phyloP scores from a whole-genome alignment of 2,888 invertebrate genomes.

The Orchesella flavescens region DNA sequence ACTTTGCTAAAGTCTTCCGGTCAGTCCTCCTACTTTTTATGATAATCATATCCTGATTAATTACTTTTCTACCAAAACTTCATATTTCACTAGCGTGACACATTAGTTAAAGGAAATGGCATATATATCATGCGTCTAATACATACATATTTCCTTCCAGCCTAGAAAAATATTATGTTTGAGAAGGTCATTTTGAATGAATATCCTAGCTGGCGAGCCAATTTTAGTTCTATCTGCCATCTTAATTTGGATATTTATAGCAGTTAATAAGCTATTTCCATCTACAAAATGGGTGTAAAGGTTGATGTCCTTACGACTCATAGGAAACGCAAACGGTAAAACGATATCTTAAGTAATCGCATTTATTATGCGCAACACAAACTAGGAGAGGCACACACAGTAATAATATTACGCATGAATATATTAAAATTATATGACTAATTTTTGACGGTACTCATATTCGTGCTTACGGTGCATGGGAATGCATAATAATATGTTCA shows the following conservation, averaged over 20 bases:
- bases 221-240: constrained; percentile 11
- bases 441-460: neutral
- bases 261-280: constrained; percentile 15
- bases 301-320: constrained; percentile 56
- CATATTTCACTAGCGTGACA: neutral
- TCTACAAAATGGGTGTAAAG: constrained; percentile 20
- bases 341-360: constrained; percentile 20
- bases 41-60: neutral
- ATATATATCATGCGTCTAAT: no score
- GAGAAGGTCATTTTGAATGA: neutral
- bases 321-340: constrained; percentile 47
- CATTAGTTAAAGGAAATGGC: no score
- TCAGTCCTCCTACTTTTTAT: no score
- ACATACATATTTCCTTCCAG: no score
- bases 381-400: constrained; percentile 15
- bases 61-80: neutral
- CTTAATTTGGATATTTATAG: constrained; percentile 46
- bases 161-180: no score
- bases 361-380: neutral
- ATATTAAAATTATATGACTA: neutral
- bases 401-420: constrained; percentile 7
- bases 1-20: no score
- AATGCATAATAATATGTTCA: neutral
- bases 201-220: neutral
- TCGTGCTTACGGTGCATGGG: neutral